Evolutionary conservation across 2,113 vertebrate genomes (phyloP).

Genomic region (Rousettus leschenaultii): DNA sequence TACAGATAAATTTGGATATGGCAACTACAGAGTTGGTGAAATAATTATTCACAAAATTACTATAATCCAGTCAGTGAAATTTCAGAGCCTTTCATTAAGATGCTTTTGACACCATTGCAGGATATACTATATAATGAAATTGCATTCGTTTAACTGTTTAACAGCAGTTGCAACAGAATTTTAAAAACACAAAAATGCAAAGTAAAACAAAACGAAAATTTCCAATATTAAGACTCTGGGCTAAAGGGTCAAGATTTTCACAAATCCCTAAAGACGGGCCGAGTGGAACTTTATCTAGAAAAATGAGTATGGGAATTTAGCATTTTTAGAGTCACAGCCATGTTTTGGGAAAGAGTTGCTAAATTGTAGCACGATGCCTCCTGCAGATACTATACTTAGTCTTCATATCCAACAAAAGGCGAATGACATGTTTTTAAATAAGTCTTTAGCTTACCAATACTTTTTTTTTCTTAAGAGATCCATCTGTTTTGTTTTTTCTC

Average conservation of each 20-base stretch:
- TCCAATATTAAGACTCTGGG: conserved; percentile 11
- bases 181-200: background rate
- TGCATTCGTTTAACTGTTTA: background rate
- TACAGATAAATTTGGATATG: conserved; percentile 17
- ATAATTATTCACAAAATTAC: conserved; percentile 54
- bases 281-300: conserved; percentile 9
- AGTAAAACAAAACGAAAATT: conserved; percentile 52
- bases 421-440: conserved; percentile 42
- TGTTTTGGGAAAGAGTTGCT: conserved; percentile 49
- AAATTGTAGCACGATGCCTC: conserved; percentile 61
- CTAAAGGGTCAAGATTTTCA: conserved; percentile 19
- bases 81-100: conserved; percentile 52
- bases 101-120: background rate
- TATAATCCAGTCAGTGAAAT: conserved; percentile 16
- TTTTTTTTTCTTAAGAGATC: conserved; percentile 34
- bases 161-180: background rate
- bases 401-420: conserved; percentile 19
- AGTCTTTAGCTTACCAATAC: conserved; percentile 55
- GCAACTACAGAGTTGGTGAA: background rate
- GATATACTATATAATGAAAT: background rate
- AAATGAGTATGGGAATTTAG: conserved; percentile 15
- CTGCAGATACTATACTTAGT: conserved; percentile 57
- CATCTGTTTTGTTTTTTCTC: conserved; percentile 22
- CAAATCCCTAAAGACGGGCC: conserved; percentile 4
- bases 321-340: conserved; percentile 33